Evolutionary conservation across 2,888 invertebrate species (phyloP), one percentile per base, ranked within the genome.

Genomic region (Opisthograptis luteolata): DNA sequence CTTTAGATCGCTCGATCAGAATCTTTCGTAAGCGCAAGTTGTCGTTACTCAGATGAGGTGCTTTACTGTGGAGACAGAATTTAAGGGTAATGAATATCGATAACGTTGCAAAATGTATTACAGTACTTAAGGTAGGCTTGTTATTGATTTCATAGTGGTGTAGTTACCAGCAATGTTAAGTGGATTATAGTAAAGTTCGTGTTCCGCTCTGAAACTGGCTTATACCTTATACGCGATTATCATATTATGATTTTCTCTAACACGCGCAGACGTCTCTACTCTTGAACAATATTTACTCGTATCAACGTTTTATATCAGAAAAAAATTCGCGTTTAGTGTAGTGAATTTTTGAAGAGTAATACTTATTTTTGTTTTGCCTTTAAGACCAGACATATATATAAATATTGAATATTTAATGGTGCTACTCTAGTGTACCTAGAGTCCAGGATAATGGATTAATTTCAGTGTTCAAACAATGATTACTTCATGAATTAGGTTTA

Each of bases 261-360:
- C 31, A 41, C 36, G 31, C n/a, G 14, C 31, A n/a, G 42, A 48
- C 48, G 48, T 48, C 13, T 48, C 22, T 17, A 19, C 9, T 31
- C 10, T 10, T 6, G 22, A 4, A 1, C 8, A 1, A 24, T 24
- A 24, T 24, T 9, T 24, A 1, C n/a, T 9, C 2, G 8, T 8
- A 22, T 2, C 9, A 4, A 9, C n/a, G n/a, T 24, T 24, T n/a
- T n/a, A 17, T 17, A n/a, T n/a, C n/a, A n/a, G 17, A 17, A 17
- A 17, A 17, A 3, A 17, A 3, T 17, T 3, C 5, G 17, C 17
- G 2, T 17, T 3, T 3, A 17, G 17, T 17, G 17, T 2, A 17
- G 17, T 17, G 5, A 17, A 2, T 17, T 2, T 17, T 17, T 17
- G 3, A 17, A 17, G 5, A 17, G 2, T 2, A 5, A 5, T 17